These are phyloP conservation scores for Leucoma salicis DNA, from an alignment of 2,888 invertebrate genomes.

Conservation along the genomic window DNA sequence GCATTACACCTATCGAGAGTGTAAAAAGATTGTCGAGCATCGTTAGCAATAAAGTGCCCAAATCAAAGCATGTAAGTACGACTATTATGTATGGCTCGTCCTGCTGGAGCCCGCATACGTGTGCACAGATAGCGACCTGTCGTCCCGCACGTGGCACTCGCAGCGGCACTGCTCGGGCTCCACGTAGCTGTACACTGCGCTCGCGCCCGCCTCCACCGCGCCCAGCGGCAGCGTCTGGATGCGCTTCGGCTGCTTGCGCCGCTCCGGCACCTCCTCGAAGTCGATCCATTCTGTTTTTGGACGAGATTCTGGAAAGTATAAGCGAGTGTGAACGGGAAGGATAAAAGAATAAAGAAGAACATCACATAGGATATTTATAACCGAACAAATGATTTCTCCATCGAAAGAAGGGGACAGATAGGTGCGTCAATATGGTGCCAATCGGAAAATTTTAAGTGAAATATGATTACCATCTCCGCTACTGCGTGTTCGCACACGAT, in stretches of 20 bases:
- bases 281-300: constrained; percentile 88
- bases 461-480: constrained; percentile 51
- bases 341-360: no score
- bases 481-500: constrained; percentile 31
- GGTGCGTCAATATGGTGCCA: no score
- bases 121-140: constrained; percentile 45
- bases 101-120: constrained; percentile 32
- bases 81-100: no score
- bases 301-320: constrained; percentile 42
- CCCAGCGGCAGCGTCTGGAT: constrained; percentile 89
- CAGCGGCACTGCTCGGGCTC: constrained; percentile 94
- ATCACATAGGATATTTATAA: no score
- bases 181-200: constrained; percentile 86
- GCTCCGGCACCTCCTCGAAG: constrained; percentile 93
- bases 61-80: no score
- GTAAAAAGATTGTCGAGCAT: no score
- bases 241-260: constrained; percentile 89
- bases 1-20: no score
- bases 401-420: no score
- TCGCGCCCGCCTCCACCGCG: constrained; percentile 55
- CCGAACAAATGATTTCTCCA: no score
- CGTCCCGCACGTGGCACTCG: constrained; percentile 88
- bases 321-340: no score
- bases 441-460: no score
- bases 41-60: no score